Evolutionary conservation across 2,797 vertebrate species (phyloP), one percentile per base, ranked within the genome.

Genomic region (Gymnothorax javanicus): DNA sequence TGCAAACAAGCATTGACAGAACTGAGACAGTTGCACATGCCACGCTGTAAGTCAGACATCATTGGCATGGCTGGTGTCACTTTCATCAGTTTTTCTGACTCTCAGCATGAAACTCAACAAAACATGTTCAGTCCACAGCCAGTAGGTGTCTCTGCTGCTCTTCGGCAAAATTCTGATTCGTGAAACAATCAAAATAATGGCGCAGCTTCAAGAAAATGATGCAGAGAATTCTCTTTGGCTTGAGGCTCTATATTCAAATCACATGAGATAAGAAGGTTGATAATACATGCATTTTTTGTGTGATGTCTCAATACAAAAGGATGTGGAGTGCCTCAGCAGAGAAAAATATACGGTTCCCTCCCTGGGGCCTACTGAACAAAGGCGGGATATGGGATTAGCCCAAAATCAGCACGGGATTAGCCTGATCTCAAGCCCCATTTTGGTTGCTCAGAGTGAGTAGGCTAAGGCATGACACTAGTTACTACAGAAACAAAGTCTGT

Each of bases 111-210:
- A 17, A 77, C 33, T 52, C 4, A 25, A 73, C 25, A 77, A 43
- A 52, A 59, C 23, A 58, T 20, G 7, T 83, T n/a, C 52, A 20
- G 27, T 27, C 3, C 82, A 33, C 11, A 20, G 59, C 91, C 93
- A 93, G 91, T 87, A 94, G 94, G 88, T 91, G 93, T 92, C 93
- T 87, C 91, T 88, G 83, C 83, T 88, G 91, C 85, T 84, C 91
- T 92, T 84, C 27, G 25, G 13, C 52, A 56, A 7, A 56, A 52
- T n/a, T 0, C 82, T 60, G 13, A 33, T 62, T 60, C 13, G 56
- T 25, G 56, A 83, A 17, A 7, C 17, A 50, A 52, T 77, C 33
- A 77, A 52, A 77, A 77, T 77, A 52, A 77, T 77, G 73, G 33
- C 43, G 20, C 43, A 33, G 73, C 6, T 20, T 2, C 33, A 52